Conservation (phyloP, 2,888 invertebrate genomes). For the Glyphotaelius pellucidus region DNA sequence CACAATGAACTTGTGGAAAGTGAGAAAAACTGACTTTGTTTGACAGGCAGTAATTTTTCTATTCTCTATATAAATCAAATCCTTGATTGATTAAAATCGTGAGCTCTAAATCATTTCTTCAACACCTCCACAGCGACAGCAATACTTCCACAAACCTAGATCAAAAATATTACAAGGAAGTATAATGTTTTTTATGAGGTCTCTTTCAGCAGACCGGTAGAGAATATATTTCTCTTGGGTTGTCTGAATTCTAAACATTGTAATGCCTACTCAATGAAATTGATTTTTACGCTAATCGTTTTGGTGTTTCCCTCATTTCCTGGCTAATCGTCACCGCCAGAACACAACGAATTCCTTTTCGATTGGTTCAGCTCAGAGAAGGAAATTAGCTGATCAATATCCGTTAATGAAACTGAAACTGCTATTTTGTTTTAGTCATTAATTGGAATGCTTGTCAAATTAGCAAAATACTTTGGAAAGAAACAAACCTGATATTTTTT, state of each 20-base stretch:
- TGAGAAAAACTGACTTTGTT: neutral
- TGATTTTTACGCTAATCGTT: neutral
- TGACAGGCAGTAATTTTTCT: neutral
- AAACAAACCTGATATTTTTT: neutral
- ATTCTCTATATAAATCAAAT: neutral
- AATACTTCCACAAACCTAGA: neutral
- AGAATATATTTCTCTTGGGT: neutral
- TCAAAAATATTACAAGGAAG: neutral
- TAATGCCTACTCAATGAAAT: neutral
- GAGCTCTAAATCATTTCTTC: neutral
- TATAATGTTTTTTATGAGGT: neutral
- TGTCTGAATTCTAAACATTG: neutral
- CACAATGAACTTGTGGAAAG: neutral
- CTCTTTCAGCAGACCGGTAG: neutral
- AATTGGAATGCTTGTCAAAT: neutral
- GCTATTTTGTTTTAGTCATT: neutral
- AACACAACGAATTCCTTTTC: neutral
- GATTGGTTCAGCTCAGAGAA: constrained; percentile 9
- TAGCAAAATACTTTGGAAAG: neutral
- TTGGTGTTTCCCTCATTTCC: neutral
- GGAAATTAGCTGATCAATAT: constrained; percentile 32
- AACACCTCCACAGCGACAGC: neutral
- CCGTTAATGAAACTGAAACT: constrained; percentile 59
- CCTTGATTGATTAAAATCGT: neutral
- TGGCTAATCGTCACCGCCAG: neutral